Conservation (phyloP, 2,113 vertebrate genomes). For the Tamias sibiricus region DNA sequence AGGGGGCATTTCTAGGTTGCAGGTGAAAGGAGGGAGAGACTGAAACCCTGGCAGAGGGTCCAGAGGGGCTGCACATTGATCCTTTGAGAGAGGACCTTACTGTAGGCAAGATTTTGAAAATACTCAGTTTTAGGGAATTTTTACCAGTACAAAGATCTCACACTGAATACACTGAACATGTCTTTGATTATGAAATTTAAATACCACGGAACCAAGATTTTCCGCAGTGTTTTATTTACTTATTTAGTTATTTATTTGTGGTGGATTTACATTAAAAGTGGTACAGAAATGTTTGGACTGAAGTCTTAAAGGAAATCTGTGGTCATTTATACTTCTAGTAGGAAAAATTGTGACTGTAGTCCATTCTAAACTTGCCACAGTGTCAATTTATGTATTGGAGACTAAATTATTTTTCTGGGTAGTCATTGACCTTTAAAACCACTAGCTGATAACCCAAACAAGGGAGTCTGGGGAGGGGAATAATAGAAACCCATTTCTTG, state of each 20-base stretch:
- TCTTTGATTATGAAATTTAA: conserved; percentile 21
- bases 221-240: not conserved
- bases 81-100: not conserved
- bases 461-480: no score
- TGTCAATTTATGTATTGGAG: not conserved
- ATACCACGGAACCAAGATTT: not conserved
- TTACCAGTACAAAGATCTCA: not conserved
- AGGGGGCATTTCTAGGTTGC: not conserved
- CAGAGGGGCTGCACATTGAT: not conserved
- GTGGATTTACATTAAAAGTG: not conserved
- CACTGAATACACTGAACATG: not conserved
- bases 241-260: no score
- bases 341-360: not conserved
- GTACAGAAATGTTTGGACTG: not conserved
- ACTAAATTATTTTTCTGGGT: not conserved
- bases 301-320: not conserved
- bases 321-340: not conserved
- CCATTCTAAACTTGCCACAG: not conserved
- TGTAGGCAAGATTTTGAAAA: not conserved
- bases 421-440: not conserved
- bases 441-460: not conserved
- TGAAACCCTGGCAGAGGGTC: not conserved
- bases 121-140: not conserved
- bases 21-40: not conserved
- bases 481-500: no score